phyloP scores from a whole-genome alignment of 2,113 vertebrate species.

The Carlito syrichta region DNA sequence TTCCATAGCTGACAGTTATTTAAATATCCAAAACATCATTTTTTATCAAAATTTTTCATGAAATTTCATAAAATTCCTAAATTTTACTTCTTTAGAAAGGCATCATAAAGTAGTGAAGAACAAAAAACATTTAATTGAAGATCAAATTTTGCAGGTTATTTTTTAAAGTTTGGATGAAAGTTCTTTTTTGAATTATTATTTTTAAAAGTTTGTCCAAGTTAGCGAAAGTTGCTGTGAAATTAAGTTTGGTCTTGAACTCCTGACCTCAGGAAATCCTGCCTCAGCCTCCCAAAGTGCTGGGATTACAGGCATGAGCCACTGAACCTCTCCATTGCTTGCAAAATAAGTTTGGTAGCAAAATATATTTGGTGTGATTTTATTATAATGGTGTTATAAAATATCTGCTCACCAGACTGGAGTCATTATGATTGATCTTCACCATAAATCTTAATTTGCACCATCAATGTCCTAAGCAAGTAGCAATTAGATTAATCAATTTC shows the following conservation, averaged over 20 bases:
- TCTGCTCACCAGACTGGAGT: not conserved
- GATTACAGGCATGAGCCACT: too few species aligned
- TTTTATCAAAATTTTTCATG: not conserved
- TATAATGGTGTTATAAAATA: not conserved
- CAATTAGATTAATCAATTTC: not conserved
- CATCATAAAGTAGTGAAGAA: not conserved
- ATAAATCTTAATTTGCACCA: not conserved
- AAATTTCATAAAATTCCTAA: not conserved
- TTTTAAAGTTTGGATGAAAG: not conserved
- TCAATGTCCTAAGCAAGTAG: not conserved
- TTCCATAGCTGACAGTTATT: not conserved
- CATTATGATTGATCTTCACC: not conserved
- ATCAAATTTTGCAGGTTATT: not conserved
- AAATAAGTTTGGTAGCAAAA: too few species aligned
- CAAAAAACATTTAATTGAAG: not conserved
- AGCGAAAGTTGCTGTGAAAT: not conserved
- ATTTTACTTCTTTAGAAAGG: not conserved
- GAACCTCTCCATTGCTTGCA: too few species aligned
- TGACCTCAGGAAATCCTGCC: too few species aligned
- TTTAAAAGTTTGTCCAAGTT: not conserved
- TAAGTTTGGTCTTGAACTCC: not conserved
- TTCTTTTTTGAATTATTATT: not conserved
- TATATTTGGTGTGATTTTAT: not conserved
- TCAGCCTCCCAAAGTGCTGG: too few species aligned
- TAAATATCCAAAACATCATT: not conserved